Evolutionary conservation across 1,140 invertebrate genomes (phyloP), one percentile per base, ranked within the genome.

Genomic region (Teleopsis dalmanni): DNA sequence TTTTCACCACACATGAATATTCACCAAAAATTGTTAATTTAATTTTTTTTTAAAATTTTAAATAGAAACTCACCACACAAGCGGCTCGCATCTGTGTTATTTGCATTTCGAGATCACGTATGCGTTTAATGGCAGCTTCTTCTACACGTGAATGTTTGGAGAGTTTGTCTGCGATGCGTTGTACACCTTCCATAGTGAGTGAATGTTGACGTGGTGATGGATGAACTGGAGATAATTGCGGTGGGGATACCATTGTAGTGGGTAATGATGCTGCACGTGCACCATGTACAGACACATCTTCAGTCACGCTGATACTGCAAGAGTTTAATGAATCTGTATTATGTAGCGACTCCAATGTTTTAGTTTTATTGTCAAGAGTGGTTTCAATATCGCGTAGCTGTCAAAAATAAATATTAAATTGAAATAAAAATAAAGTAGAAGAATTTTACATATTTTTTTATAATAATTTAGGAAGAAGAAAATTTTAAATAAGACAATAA

Each of bases 101-200:
- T 62, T 86, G 81, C 80, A 87, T 82, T 56, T 88, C 83, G 18
- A 87, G 65, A 69, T 89, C 86, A 8, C 77, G 77, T 14, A 87
- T 78, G 16, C 81, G 73, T 59, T 87, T 87, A 8, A 88, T 70
- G 2, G 81, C 80, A 0, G 82, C 83, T 60, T 87, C 84, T 60
- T 87, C 84, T 2, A 81, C 83, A 47, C 84, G 72, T 1, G 79
- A 74, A 53, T 85, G 83, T 48, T 77, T 78, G 6, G 78, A 54
- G 35, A 87, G 60, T 52, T 82, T 81, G 48, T 85, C 84, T 57
- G 82, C 81, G 14, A 87, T 68, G 41, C 78, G 76, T 2, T 74
- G 62, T 8, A 84, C 59, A 27, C 79, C 76, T 46, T 78, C 73
- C 4, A 81, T 57, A 3, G 77, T 78, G 3, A 81, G 50, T 21